Evolutionary conservation across 2,797 vertebrate species (phyloP), one percentile per base, ranked within the genome.

Genomic region (Typhlichthys subterraneus): DNA sequence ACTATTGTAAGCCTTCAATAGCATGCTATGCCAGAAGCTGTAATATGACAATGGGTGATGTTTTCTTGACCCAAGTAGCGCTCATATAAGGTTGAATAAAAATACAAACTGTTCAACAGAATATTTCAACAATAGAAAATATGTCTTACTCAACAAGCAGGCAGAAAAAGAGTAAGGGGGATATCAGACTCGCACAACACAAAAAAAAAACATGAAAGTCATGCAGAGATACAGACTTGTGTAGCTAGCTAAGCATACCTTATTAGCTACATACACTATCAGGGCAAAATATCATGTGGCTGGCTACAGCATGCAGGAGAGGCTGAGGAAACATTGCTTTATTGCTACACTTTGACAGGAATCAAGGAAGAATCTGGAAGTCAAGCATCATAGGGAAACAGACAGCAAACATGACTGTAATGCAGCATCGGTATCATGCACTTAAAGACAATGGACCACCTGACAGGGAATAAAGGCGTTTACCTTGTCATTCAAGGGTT

Each of bases 291-390:
- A 76, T 70, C 66, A 72, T 77, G 81, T 80, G 75, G 80, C 75
- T 69, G 82, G 86, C 79, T 85, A 87, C 87, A 72, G 86, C 86
- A 89, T 89, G 89, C 89, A 84, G 57, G 69, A 67, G 33, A 64
- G 84, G 79, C 59, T 60, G 76, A 81, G 67, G 74, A 81, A 63
- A 84, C 75, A 29, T 66, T 5, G 80, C 77, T 70, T 90, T 90
- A 91, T 90, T 90, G 90, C 90, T 91, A 89, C 88, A 88, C 86
- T 80, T 87, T 70, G 83, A 88, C 81, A 23, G 57, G 67, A 56
- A 63, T 70, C 61, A 17, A 87, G 88, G 90, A 91, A 90, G 88
- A 89, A 69, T 88, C 84, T 87, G 81, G 84, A 89, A 84, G 84
- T 90, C 87, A 80, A 85, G 87, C 84, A 77, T 87, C 73, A 84